Conservation (phyloP, 1,140 invertebrate genomes). For the Drosophila pruinosa region DNA sequence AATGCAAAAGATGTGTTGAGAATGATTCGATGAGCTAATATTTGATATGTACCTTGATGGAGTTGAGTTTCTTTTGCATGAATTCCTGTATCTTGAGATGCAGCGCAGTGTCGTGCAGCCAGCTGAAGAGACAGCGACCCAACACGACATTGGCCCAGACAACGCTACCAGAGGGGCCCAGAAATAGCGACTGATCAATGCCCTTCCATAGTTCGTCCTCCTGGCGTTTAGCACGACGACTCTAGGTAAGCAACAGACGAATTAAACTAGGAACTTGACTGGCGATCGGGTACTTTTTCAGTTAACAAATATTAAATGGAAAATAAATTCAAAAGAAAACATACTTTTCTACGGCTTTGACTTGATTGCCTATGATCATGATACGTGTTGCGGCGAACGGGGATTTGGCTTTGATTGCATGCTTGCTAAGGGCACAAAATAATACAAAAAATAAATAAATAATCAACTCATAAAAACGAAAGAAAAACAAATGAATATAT, state of each 20-base stretch:
- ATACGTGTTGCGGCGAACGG: slow-evolving; percentile 42
- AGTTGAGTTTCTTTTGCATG: slow-evolving; percentile 93
- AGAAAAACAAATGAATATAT: not conserved
- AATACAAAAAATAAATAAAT: slow-evolving; percentile 32
- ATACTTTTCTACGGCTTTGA: slow-evolving; percentile 57
- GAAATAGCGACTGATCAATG: slow-evolving; percentile 75
- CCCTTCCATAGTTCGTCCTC: slow-evolving; percentile 82
- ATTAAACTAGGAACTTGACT: not conserved
- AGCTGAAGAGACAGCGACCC: slow-evolving; percentile 91
- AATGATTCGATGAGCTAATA: not conserved
- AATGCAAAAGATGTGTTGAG: accelerated
- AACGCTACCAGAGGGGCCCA: slow-evolving; percentile 81
- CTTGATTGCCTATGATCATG: not conserved
- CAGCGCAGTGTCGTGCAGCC: slow-evolving; percentile 87
- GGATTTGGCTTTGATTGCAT: slow-evolving; percentile 67
- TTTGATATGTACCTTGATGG: slow-evolving; percentile 87
- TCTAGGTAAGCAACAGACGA: slow-evolving; percentile 22
- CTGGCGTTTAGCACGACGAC: slow-evolving; percentile 68
- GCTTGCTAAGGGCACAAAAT: slow-evolving; percentile 66
- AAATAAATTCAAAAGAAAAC: slow-evolving; percentile 41
- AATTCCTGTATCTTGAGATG: slow-evolving; percentile 88
- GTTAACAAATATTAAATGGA: not conserved
- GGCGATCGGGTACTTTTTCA: too few species aligned
- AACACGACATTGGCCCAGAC: slow-evolving; percentile 90
- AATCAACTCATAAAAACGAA: slow-evolving; percentile 7